Base-by-base conservation (phyloP, 2,113 vertebrate genomes). In the Cryptoleucopteryx plumbea region DNA sequence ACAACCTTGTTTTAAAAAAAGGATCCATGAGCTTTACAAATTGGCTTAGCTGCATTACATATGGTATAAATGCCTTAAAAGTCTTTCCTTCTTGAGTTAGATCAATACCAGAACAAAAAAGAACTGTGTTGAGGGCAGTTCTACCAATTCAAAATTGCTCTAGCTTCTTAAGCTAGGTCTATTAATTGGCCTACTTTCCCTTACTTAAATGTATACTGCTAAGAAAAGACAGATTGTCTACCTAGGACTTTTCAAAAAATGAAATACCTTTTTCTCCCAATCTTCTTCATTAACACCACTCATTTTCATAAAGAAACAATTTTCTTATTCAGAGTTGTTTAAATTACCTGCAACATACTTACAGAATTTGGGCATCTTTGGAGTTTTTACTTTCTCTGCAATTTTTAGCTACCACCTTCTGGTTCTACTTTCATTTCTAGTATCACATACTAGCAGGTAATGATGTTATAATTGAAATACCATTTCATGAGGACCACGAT, bases 271-370 rank as follows among this genome's bases (percentile, higher is more conserved):
- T 96, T 77, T 8, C 16, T 79, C 12, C 4, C 5, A 13, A 6
- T 25, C 13, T 65, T 47, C n/a, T 36, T 65, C 0, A 0, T 59
- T 74, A 48, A 34, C 13, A 77, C 1, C 6, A 29, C 3, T 62
- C 45, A 2, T 2, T 66, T 79, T 83, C 48, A 65, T 16, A 71
- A 66, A 47, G 19, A 12, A 95, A 26, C 3, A 26, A 31, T 40
- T 45, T 82, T 45, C 16, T 55, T 68, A 45, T 50, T 45, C 23
- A 59, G 2, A 59, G 7, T 23, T 52, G 61, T 38, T 16, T 21
- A 56, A 68, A 47, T 34, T 1, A 50, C 71, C 36, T 48, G 12
- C 21, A 78, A 70, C 4, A 16, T 65, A 34, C 12, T 70, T 75
- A 43, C 1, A 52, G 27, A 45, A 75, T 71, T 67, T 34, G 14